Evolutionary conservation across 37 sponge, comb jelly and placozoan species (phyloP).

Genomic region (Chondrosia reniformis): DNA sequence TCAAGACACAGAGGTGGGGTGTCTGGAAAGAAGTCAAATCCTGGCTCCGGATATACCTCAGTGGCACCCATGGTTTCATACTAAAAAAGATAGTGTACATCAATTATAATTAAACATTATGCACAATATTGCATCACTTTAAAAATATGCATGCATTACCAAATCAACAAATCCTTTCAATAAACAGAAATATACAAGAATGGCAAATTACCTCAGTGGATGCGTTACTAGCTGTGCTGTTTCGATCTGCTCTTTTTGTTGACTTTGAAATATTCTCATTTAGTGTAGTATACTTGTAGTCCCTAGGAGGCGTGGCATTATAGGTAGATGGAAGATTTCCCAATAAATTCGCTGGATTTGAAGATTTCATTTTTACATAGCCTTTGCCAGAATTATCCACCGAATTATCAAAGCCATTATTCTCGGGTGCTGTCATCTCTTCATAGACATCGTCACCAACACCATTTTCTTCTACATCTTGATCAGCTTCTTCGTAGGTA

Average conservation of each 20-base stretch:
- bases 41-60: background rate
- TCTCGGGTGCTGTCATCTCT: background rate
- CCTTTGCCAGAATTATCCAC: no score
- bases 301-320: background rate
- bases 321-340: background rate
- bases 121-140: no score
- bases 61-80: no score
- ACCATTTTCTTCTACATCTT: background rate
- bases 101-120: no score
- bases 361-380: background rate
- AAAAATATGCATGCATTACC: no score
- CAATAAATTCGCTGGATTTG: background rate
- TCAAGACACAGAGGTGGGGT: conserved; percentile 16
- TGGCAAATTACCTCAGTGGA: no score
- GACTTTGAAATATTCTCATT: background rate
- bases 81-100: no score
- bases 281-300: background rate
- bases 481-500: background rate
- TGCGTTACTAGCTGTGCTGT: no score
- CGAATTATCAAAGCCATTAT: background rate
- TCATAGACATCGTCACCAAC: background rate
- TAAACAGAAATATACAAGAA: no score
- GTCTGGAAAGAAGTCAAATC: conserved; percentile 13
- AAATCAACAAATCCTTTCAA: no score
- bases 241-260: background rate